A percentile compares a stretch with the other conserved stretches of the same genome.
These are phyloP conservation scores for Dromaius novaehollandiae DNA, from an alignment of 2,113 vertebrate species.

Conservation along the genomic window DNA sequence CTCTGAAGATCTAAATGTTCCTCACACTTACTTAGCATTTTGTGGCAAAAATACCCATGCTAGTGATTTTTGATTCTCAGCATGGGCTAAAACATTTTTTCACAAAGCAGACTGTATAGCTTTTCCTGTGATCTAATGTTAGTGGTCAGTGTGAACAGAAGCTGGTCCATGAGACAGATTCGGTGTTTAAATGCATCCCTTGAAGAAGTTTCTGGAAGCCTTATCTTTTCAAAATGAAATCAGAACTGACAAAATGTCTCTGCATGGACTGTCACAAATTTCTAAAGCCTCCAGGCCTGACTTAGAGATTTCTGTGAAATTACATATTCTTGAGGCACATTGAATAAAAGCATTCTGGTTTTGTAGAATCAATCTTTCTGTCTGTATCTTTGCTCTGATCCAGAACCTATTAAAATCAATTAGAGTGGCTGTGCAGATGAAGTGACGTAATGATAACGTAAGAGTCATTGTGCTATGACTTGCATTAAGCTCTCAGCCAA, in stretches of 20 bases:
- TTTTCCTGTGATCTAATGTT: not conserved
- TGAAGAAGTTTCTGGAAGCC: not conserved
- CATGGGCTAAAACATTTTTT: rapidly evolving
- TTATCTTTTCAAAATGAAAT: constrained; percentile 18
- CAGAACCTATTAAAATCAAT: constrained; percentile 61
- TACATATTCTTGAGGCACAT: constrained; percentile 11
- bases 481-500: constrained; percentile 34
- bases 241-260: constrained; percentile 35
- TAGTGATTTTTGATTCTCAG: not conserved
- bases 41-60: not conserved
- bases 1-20: not conserved
- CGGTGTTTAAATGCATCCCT: not conserved
- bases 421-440: constrained; percentile 49
- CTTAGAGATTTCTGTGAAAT: constrained; percentile 22
- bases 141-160: not conserved
- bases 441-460: constrained; percentile 58
- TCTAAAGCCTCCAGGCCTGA: constrained; percentile 15
- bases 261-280: not conserved
- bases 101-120: not conserved
- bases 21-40: not conserved
- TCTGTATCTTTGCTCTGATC: constrained; percentile 50
- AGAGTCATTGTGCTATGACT: constrained; percentile 42
- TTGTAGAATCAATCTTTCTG: constrained; percentile 47
- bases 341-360: constrained; percentile 30
- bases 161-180: not conserved